Evolutionary conservation across 2,113 vertebrate genomes (phyloP).

Genomic region (Greenwoodochromis staneri): DNA sequence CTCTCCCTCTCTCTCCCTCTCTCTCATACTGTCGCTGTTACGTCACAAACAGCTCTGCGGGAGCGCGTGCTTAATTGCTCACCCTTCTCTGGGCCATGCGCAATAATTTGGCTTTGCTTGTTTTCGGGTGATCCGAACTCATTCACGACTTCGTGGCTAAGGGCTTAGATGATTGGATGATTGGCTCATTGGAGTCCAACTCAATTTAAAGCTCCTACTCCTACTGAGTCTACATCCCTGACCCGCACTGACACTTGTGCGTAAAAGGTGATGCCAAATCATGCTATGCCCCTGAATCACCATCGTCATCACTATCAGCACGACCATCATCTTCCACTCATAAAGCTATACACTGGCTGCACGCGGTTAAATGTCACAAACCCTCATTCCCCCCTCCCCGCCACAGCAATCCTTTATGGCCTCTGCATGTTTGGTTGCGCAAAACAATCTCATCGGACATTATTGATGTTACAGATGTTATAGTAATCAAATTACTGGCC

Average conservation of each 20-base stretch:
- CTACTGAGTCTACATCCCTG: not conserved
- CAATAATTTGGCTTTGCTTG: not conserved
- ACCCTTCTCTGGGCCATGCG: not conserved
- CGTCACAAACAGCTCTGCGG: not conserved
- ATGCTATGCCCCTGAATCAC: not conserved
- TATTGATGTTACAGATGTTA: conserved; percentile 80
- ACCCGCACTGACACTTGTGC: not conserved
- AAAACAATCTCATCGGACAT: conserved; percentile 77
- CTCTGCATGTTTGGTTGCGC: conserved; percentile 74
- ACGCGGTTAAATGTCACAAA: conserved; percentile 56
- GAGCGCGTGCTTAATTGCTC: not conserved
- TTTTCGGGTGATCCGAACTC: not conserved
- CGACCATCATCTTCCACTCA: conserved; percentile 12
- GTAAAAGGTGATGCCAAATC: conserved; percentile 3
- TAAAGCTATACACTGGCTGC: conserved; percentile 8
- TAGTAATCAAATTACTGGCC: conserved; percentile 76
- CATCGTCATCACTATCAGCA: not conserved
- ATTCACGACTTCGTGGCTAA: not conserved
- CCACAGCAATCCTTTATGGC: conserved; percentile 59
- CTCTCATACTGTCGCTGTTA: not conserved
- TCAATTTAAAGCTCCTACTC: not conserved
- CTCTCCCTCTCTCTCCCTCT: conserved; percentile 28
- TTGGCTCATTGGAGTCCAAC: not conserved
- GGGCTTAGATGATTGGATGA: not conserved
- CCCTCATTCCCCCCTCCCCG: not conserved